Evolutionary conservation across 2,113 vertebrate genomes (phyloP).

Genomic region (Emydura subglobosa): DNA sequence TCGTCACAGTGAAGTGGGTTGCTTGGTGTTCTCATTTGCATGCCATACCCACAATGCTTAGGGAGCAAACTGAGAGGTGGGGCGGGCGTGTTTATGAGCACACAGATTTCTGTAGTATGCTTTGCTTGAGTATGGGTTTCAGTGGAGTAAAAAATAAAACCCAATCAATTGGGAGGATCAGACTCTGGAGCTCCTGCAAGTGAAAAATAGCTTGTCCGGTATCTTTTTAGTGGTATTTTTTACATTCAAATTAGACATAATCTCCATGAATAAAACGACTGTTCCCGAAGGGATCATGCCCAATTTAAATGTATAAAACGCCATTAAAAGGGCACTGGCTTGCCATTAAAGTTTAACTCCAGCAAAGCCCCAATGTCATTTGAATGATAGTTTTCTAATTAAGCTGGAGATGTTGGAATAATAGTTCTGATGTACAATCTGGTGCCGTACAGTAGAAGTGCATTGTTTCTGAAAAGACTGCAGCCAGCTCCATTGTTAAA

Average conservation of each 20-base stretch:
- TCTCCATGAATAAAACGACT: constrained; percentile 78
- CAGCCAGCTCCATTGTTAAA: fast-evolving
- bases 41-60: fast-evolving
- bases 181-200: constrained; percentile 26
- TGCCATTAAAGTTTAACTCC: constrained; percentile 62
- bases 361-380: constrained; percentile 65
- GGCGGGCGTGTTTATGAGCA: fast-evolving
- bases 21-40: fast-evolving
- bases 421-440: constrained; percentile 38
- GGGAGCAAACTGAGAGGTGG: fast-evolving
- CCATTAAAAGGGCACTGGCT: constrained; percentile 60
- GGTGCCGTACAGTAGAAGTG: constrained; percentile 37
- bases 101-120: fast-evolving
- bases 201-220: constrained; percentile 66
- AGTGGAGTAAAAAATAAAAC: neutral
- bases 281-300: constrained; percentile 74
- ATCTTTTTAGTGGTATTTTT: constrained; percentile 73
- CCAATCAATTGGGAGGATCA: constrained; percentile 31
- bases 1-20: fast-evolving
- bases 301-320: constrained; percentile 76
- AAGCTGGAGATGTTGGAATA: constrained; percentile 35
- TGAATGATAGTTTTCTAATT: constrained; percentile 57
- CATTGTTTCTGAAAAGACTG: constrained; percentile 42
- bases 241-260: constrained; percentile 76
- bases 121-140: neutral